Conservation (phyloP, 2,113 vertebrate genomes). For the Syrrhaptes paradoxus region DNA sequence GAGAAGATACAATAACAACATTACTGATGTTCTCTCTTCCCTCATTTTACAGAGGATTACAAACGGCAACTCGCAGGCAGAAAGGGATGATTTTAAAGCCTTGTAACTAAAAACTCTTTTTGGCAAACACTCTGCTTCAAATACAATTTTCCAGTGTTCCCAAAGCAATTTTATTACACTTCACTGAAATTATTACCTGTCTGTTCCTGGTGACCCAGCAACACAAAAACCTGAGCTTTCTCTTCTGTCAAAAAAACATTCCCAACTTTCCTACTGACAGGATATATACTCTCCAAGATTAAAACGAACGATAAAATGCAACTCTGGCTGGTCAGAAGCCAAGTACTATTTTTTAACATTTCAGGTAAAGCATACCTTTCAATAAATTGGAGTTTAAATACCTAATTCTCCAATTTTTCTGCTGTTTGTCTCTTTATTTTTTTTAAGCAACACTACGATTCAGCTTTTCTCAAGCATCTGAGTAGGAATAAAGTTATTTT, state of each 20-base stretch:
- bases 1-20: background rate
- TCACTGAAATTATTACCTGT: background rate
- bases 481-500: background rate
- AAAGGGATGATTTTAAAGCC: background rate
- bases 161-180: background rate
- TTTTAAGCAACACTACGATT: background rate
- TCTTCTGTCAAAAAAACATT: background rate
- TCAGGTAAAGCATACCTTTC: background rate
- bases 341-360: background rate
- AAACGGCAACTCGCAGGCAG: accelerated
- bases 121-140: background rate
- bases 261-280: background rate
- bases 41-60: background rate
- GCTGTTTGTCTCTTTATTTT: background rate
- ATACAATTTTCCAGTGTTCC: background rate
- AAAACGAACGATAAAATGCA: background rate
- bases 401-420: background rate
- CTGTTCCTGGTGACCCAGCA: accelerated
- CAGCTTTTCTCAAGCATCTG: background rate
- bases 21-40: background rate
- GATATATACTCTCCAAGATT: background rate
- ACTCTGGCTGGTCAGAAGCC: background rate
- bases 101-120: background rate
- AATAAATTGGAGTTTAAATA: background rate
- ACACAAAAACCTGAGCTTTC: background rate